Base-by-base conservation (phyloP, 2,888 invertebrate species). In the Ornithoptera priamus region DNA sequence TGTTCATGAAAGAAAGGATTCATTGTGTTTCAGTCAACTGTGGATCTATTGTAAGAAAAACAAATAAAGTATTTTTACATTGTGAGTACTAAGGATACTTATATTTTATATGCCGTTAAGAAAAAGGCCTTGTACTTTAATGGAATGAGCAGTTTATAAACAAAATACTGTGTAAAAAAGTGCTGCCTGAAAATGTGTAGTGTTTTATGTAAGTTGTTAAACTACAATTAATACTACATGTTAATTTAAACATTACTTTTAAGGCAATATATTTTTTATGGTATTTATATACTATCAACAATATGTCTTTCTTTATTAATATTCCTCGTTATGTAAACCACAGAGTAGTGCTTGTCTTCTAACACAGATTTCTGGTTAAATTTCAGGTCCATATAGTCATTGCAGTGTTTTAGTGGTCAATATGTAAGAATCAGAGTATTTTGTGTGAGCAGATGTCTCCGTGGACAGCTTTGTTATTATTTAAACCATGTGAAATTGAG, bases 1-100 rank as follows among this genome's bases (percentile, higher is more conserved):
- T n/a, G n/a, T 53, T n/a, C 53, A 42, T 58, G 42, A 42, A 42
- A 22, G 36, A 46, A 18, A 12, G 58, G 24, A 22, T 12, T 18
- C 58, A 58, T 65, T 65, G 58, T 65, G 58, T 39, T 58, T 59
- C 58, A 58, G 58, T 58, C 58, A 57, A 65, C 42, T 42, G 65
- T 58, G 42, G 46, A 42, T 24, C 24, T 24, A 30, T 59, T 65
- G 65, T 65, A 46, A 59, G 46, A 58, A 39, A 24, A 46, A 65
- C 46, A 65, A 65, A 46, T 46, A 57, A 58, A 65, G 7, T 17
- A 42, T 24, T 20, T 65, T 58, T 65, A 42, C 57, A 62, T 12
- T 22, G 62, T 30, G 24, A 59, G 17, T 22, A 42, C 57, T 65
- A 18, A 58, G 46, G 57, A 58, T 59, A 58, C 42, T 46, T 46